phyloP scores from a whole-genome alignment of 2,113 vertebrate species.

The Caretta caretta region DNA sequence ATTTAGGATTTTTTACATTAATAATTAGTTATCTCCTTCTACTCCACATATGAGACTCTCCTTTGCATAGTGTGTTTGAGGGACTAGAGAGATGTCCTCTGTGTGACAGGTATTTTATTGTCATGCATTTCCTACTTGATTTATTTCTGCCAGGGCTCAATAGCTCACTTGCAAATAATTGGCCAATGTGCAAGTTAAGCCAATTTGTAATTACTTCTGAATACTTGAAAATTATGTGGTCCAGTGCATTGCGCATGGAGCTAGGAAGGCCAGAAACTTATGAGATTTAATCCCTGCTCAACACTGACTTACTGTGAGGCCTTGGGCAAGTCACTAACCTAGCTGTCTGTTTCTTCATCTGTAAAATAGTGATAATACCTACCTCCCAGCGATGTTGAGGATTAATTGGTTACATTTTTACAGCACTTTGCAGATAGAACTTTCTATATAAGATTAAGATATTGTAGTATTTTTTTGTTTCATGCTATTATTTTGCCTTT shows the following conservation, averaged over 20 bases:
- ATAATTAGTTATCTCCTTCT: background rate
- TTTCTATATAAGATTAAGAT: background rate
- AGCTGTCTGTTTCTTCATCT: background rate
- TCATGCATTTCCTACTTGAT: background rate
- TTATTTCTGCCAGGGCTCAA: background rate
- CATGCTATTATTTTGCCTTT: constrained; percentile 61
- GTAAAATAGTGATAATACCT: background rate
- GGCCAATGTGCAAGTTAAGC: background rate
- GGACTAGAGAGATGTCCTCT: background rate
- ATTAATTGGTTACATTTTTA: constrained; percentile 43
- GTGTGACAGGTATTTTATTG: background rate
- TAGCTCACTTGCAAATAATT: background rate
- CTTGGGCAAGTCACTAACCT: background rate
- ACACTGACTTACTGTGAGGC: background rate
- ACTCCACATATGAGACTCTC: background rate
- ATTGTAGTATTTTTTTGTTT: constrained; percentile 14
- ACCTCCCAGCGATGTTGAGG: background rate
- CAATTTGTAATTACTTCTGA: background rate
- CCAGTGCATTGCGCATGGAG: background rate
- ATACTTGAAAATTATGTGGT: background rate
- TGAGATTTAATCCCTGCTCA: background rate
- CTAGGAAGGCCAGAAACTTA: background rate
- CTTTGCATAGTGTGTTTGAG: background rate
- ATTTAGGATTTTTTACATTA: background rate
- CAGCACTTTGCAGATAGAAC: background rate